phyloP scores from a whole-genome alignment of 2,113 vertebrate species.

The Cathartes aura region DNA sequence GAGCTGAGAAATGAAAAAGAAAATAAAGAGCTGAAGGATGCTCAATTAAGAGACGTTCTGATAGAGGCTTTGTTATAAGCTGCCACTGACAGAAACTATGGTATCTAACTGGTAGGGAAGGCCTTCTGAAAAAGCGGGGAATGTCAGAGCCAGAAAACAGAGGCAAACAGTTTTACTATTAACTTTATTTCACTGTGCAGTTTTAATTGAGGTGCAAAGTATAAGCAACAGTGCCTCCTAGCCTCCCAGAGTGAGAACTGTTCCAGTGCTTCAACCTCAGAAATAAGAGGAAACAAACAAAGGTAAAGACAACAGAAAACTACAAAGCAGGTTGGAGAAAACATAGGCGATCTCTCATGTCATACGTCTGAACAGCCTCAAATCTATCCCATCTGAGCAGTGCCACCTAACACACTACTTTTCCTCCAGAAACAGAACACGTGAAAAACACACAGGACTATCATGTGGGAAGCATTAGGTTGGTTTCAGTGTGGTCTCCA shows the following conservation, averaged over 20 bases:
- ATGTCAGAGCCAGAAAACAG: neutral
- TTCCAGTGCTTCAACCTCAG: neutral
- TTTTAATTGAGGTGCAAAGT: neutral
- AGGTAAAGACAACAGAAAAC: neutral
- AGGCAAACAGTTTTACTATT: neutral
- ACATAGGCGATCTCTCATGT: accelerated
- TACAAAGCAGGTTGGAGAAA: neutral
- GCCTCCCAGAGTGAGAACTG: neutral
- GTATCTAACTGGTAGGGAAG: neutral
- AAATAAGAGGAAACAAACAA: neutral
- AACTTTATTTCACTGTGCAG: neutral
- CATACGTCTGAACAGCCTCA: neutral
- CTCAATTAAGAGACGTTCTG: neutral
- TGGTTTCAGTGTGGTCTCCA: neutral
- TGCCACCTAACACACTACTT: neutral
- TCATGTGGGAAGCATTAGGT: neutral
- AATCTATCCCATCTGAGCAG: neutral
- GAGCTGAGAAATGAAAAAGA: neutral
- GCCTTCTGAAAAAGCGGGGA: neutral
- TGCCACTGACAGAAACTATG: neutral
- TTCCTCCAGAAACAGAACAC: neutral
- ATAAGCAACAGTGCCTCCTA: neutral
- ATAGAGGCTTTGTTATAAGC: neutral
- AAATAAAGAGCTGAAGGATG: neutral
- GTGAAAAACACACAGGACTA: neutral